Percentiles rank a stretch among this genome's conserved stretches.
These are phyloP conservation scores for Notolabrus celidotus DNA, from an alignment of 2,797 vertebrate genomes.

Conservation along the genomic window DNA sequence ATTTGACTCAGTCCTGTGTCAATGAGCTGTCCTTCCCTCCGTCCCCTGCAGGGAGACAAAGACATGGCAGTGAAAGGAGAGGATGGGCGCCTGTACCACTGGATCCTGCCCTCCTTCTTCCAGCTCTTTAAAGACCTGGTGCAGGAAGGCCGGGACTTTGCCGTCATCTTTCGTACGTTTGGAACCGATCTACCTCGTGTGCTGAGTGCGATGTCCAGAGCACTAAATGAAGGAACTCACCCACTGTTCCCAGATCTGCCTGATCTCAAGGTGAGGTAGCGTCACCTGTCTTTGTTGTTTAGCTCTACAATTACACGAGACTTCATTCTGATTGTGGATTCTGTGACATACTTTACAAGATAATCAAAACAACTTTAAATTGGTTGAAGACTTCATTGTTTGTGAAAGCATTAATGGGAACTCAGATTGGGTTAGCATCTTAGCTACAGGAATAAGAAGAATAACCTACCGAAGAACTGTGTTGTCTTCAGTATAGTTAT, in stretches of 20 bases:
- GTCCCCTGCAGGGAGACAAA: slow-evolving; percentile 70
- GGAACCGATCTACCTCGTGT: slow-evolving; percentile 86
- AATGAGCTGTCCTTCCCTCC: slow-evolving; percentile 2
- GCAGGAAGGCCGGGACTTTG: slow-evolving; percentile 81
- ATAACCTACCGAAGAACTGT: too few species aligned
- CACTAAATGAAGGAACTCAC: slow-evolving; percentile 85
- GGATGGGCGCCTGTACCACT: slow-evolving; percentile 85
- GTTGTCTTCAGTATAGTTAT: too few species aligned
- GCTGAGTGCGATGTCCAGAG: slow-evolving; percentile 77
- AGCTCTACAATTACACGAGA: neutral
- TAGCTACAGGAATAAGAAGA: too few species aligned
- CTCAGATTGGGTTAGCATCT: too few species aligned
- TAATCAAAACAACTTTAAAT: too few species aligned
- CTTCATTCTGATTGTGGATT: neutral
- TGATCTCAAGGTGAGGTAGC: slow-evolving; percentile 78
- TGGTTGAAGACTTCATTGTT: too few species aligned
- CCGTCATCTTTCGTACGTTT: slow-evolving; percentile 90
- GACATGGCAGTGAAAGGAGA: slow-evolving; percentile 84
- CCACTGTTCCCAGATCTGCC: slow-evolving; percentile 88
- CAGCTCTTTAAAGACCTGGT: slow-evolving; percentile 85
- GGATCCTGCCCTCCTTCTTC: slow-evolving; percentile 93
- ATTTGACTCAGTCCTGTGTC: neutral
- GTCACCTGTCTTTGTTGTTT: neutral
- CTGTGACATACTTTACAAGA: too few species aligned
- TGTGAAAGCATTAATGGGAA: too few species aligned